These are phyloP conservation scores for Drosophila meridiana DNA, from an alignment of 2,888 invertebrate species.

Conservation along the genomic window DNA sequence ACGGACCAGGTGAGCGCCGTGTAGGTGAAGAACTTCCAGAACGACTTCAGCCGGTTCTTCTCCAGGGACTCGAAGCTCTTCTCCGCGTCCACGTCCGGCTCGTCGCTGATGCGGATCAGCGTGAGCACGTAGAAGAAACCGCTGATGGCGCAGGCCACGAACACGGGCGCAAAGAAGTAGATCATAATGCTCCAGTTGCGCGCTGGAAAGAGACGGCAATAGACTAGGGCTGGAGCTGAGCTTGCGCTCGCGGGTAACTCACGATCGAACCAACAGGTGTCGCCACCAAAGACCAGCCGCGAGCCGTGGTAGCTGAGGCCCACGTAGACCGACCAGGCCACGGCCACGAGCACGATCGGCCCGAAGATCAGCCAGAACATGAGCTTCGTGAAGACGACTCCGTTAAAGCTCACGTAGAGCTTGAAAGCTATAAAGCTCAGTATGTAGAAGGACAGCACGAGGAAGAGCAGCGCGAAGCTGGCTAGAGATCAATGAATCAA, in stretches of 20 bases:
- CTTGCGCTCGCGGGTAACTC: conserved; percentile 51
- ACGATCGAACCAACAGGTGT: conserved; percentile 88
- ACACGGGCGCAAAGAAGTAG: conserved; percentile 82
- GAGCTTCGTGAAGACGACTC: conserved; percentile 75
- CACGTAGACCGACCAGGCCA: conserved; percentile 77
- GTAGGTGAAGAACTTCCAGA: conserved; percentile 77
- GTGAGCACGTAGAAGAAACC: conserved; percentile 77
- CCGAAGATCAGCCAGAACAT: conserved; percentile 81
- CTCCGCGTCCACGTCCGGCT: conserved; percentile 53
- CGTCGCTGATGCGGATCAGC: conserved; percentile 71
- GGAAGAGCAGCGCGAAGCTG: conserved; percentile 66
- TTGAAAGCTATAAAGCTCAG: conserved; percentile 79
- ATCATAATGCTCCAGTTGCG: conserved; percentile 81
- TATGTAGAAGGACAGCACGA: conserved; percentile 79
- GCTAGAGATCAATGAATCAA: conserved; percentile 49
- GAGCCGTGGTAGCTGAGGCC: conserved; percentile 65
- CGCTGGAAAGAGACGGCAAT: conserved; percentile 49
- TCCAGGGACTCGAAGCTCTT: conserved; percentile 69
- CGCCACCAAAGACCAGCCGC: conserved; percentile 86
- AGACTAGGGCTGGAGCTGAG: neutral
- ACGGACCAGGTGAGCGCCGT: conserved; percentile 73
- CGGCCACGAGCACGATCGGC: conserved; percentile 74
- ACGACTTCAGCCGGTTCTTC: conserved; percentile 77
- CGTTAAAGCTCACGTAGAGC: conserved; percentile 79
- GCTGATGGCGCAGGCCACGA: conserved; percentile 75